A percentile compares a stretch with the other conserved stretches of the same genome.
Evolutionary conservation across 1,140 invertebrate species (phyloP).

Genomic region (Eufriesea mexicana): DNA sequence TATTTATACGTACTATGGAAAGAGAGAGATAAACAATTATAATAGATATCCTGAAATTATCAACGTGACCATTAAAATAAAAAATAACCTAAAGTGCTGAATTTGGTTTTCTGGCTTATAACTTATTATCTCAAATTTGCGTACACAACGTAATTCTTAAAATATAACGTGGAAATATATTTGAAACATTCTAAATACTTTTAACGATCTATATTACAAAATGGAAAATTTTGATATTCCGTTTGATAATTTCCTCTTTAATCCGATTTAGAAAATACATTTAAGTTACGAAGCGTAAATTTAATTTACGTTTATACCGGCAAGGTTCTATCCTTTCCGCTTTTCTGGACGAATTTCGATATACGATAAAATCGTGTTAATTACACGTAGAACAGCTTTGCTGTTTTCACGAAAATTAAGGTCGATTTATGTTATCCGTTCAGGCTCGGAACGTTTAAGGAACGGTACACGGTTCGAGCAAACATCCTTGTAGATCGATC

Average conservation of each 20-base stretch:
- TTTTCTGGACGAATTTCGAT: neutral
- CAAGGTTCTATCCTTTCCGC: neutral
- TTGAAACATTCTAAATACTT: neutral
- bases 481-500: no score
- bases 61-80: no score
- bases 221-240: neutral
- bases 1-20: no score
- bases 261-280: neutral
- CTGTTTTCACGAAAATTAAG: neutral
- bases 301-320: neutral
- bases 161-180: neutral
- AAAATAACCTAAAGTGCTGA: no score
- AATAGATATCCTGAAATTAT: no score
- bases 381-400: neutral
- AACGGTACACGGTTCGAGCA: no score
- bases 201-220: neutral
- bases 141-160: no score
- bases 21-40: no score
- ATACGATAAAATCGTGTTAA: neutral
- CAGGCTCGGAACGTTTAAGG: no score
- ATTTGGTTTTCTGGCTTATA: no score
- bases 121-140: no score
- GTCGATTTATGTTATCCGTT: no score
- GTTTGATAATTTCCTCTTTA: neutral
- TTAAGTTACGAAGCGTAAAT: neutral